These are phyloP conservation scores for Yponomeuta malinellus DNA, from an alignment of 2,888 invertebrate species.

Conservation along the genomic window DNA sequence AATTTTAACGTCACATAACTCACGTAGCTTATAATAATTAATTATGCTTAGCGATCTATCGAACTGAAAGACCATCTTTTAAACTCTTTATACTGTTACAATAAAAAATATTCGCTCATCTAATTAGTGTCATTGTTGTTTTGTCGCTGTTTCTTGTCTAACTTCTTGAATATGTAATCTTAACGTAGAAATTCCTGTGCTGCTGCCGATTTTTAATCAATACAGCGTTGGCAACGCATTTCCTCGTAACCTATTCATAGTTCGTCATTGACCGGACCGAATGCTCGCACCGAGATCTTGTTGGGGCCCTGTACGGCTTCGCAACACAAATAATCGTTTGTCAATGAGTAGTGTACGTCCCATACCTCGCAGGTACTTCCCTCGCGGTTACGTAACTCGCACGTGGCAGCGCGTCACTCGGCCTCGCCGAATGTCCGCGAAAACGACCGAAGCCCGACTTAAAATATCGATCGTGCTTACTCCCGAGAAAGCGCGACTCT, in stretches of 20 bases:
- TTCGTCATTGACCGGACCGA: background rate
- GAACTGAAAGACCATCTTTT: background rate
- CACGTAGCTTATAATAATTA: background rate
- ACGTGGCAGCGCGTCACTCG: slow-evolving; percentile 57
- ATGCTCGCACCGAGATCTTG: background rate
- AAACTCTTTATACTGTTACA: no score
- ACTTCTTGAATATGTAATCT: no score
- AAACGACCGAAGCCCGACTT: slow-evolving; percentile 39
- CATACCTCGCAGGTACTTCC: background rate
- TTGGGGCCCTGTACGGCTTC: slow-evolving; percentile 4
- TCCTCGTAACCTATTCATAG: background rate
- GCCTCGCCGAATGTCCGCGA: slow-evolving; percentile 35
- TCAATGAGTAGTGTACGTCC: slow-evolving; percentile 59
- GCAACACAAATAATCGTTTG: slow-evolving; percentile 42
- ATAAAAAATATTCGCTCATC: no score
- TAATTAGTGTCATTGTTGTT: no score
- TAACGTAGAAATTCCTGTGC: no score
- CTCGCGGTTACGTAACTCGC: slow-evolving; percentile 59
- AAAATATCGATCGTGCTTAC: slow-evolving; percentile 55
- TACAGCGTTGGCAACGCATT: background rate
- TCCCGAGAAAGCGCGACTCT: slow-evolving; percentile 56
- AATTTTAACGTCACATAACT: background rate
- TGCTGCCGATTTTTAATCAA: background rate
- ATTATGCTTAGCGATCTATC: background rate
- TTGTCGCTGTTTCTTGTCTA: no score